Evolutionary conservation across 2,113 vertebrate species (phyloP), one percentile per base, ranked within the genome.

Genomic region (Chlamydotis undulata): DNA sequence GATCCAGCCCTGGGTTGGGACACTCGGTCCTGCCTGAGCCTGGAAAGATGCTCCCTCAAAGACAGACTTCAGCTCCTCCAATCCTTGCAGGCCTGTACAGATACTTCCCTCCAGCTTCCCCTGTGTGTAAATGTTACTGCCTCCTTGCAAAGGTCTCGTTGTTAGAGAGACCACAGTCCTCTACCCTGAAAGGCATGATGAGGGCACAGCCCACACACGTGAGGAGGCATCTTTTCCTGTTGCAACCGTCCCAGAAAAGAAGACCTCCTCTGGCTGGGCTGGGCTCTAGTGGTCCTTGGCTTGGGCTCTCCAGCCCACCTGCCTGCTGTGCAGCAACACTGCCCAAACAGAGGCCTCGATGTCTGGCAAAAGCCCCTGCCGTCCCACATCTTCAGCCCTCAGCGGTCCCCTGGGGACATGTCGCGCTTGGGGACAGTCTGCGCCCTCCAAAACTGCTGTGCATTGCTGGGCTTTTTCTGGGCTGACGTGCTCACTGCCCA

Each of bases 161-260:
- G 35, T 85, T 64, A 81, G 47, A 14, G 78, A 29, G 29, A 19
- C 29, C 21, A 9, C 55, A 35, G 57, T 41, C 15, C 41, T 70
- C 37, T 65, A 65, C 63, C 49, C 26, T 33, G 55, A 61, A 39
- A 28, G 10, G 1, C 41, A 6, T 55, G 57, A 35, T 57, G 37
- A 79, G 70, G 35, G 19, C 4, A 19, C 11, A 22, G 39, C 6
- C 43, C 19, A 4, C 39, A 15, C 1, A 1, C 0, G 0, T 14
- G 19, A 17, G 55, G 16, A 56, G 56, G 41, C 41, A 43, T 43
- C 41, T 43, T 43, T 43, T 43, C 41, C 41, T 43, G 14, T 33
- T 68, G 52, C 47, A 82, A 52, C 12, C 56, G 17, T 57, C 19
- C 31, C 28, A 37, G 68, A 83, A 61, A 21, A 64, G 35, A 31